phyloP scores from a whole-genome alignment of 2,113 vertebrate genomes.

The Halcyon senegalensis region DNA sequence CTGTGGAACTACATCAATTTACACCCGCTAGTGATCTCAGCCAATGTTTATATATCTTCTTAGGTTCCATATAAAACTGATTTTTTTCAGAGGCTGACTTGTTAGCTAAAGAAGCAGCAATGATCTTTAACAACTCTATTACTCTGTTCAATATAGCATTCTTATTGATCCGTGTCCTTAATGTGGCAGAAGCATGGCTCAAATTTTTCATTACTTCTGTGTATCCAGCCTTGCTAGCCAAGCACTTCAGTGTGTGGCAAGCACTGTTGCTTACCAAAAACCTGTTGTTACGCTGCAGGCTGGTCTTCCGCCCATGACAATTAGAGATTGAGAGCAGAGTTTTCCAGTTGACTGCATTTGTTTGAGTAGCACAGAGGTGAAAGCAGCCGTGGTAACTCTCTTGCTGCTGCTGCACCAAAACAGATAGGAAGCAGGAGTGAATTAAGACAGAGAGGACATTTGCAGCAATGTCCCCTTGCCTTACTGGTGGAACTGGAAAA shows the following conservation, averaged over 20 bases:
- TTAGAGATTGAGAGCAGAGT: not conserved
- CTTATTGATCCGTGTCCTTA: conserved; percentile 14
- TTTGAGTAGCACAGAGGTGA: not conserved
- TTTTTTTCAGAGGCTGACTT: conserved; percentile 2
- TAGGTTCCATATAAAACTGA: not conserved
- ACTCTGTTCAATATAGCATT: not conserved
- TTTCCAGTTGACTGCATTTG: not conserved
- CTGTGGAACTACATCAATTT: not conserved
- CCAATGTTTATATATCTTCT: not conserved
- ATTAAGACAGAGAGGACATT: not conserved
- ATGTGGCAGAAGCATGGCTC: not conserved
- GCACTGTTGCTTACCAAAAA: not conserved
- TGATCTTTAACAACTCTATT: conserved; percentile 20
- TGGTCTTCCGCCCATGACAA: not conserved
- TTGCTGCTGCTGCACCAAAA: not conserved
- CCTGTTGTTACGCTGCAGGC: not conserved
- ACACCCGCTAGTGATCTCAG: not conserved
- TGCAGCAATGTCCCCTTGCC: not conserved
- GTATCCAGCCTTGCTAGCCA: not conserved
- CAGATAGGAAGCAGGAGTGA: not conserved
- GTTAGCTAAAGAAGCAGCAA: conserved; percentile 17
- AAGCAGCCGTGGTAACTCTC: not conserved
- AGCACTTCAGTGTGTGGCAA: not conserved
- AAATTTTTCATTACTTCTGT: not conserved
- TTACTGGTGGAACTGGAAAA: not conserved